Percentiles rank a stretch among this genome's conserved stretches.
phyloP scores from a whole-genome alignment of 2,797 vertebrate species.

The Anguilla obscura region DNA sequence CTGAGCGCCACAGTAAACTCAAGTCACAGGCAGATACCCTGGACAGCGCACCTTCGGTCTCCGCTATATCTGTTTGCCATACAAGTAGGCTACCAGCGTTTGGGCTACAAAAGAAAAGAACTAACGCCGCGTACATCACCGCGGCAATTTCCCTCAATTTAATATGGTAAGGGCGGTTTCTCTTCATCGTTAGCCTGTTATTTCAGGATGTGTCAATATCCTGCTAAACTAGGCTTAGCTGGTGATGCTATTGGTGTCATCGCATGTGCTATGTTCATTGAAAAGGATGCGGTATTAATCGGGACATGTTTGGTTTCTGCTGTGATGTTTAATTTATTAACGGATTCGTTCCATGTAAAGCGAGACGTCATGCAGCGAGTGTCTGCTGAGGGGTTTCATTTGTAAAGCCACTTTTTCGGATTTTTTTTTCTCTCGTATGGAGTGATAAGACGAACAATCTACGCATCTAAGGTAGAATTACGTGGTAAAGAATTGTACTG shows the following conservation, averaged over 20 bases:
- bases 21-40: slow-evolving; percentile 11
- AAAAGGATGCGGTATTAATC: not conserved
- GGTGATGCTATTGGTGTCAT: slow-evolving; percentile 25
- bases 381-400: not conserved
- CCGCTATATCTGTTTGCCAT: not conserved
- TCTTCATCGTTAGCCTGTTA: not conserved
- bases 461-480: not conserved
- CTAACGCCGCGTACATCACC: not conserved
- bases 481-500: not conserved
- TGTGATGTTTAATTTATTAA: slow-evolving; percentile 2
- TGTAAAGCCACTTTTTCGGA: not conserved
- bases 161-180: slow-evolving; percentile 31
- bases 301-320: not conserved
- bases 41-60: slow-evolving; percentile 24
- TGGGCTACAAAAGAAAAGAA: not conserved
- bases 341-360: not conserved
- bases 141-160: not conserved
- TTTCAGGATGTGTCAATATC: not conserved
- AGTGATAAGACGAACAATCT: not conserved
- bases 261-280: slow-evolving; percentile 21
- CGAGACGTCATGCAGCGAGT: not conserved
- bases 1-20: slow-evolving; percentile 21
- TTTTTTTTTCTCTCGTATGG: not conserved
- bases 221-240: not conserved
- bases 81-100: not conserved